Evolutionary conservation across 2,888 invertebrate species (phyloP), one percentile per base, ranked within the genome.

Genomic region (Selenia dentaria): DNA sequence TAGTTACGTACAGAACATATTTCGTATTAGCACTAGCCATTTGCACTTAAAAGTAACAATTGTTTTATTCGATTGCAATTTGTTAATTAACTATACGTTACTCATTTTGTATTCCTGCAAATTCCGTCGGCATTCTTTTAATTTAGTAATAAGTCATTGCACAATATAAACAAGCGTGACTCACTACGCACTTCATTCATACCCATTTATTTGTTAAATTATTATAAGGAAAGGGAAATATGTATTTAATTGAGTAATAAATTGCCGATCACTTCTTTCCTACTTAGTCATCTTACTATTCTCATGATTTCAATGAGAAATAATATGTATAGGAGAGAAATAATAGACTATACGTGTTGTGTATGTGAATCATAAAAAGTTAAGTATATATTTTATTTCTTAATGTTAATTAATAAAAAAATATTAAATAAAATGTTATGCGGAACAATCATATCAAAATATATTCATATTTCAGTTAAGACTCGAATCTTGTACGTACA

Each of bases 271-370:
- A 35, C 40, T 32, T 50, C 45, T 53, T 51, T 54, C 54, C 51
- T 54, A 46, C 47, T 70, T 54, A 63, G 46, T 68, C 69, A 68
- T 54, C 11, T 13, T 12, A 8, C 33, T 18, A 34, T 53, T 48
- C 48, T 18, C 41, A 46, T 36, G 41, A 57, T 28, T 35, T 44
- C 6, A 45, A 42, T 29, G 47, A 45, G 40, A 39, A 46, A 35
- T 10, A 11, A 28, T 24, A n/a, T n/a, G n/a, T n/a, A n/a, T n/a
- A n/a, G n/a, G n/a, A n/a, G n/a, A n/a, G n/a, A n/a, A n/a, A n/a
- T n/a, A n/a, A n/a, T n/a, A n/a, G n/a, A n/a, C n/a, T n/a, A n/a
- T n/a, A n/a, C n/a, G n/a, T n/a, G n/a, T n/a, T n/a, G n/a, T n/a
- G n/a, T n/a, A n/a, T n/a, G n/a, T n/a, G n/a, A n/a, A n/a, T n/a